Base-by-base conservation (phyloP, 2,113 vertebrate genomes). In the Sinocyclocheilus maitianheensis region DNA sequence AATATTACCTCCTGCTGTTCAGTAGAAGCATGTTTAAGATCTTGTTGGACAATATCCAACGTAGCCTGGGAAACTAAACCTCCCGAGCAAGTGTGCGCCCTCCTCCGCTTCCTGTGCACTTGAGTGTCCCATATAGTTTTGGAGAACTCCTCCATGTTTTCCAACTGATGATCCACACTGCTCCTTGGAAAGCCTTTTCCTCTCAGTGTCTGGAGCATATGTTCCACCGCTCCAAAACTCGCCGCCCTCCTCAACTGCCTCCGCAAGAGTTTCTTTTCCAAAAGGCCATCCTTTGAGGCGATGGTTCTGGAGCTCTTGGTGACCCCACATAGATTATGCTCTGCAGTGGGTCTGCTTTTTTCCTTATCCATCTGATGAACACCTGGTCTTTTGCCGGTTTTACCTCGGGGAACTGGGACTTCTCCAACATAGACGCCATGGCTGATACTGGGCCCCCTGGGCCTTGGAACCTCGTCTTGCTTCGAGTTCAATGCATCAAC, bases 191-290 rank as follows among this genome's bases (percentile, higher is more conserved):
- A 60, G 9, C n/a, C 89, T 82, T 91, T 91, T 71, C 91, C 87
- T 43, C 40, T 20, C 58, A 91, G 72, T 85, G 91, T 94, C 72
- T 60, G 89, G 80, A 94, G 88, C 91, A 87, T 63, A 83, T 87
- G 91, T 85, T 94, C 91, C 88, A 95, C 84, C 8, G 94, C 95
- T 86, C 92, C 93, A 84, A 96, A 95, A 87, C 94, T 94, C 72
- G 91, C 84, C 24, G 94, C 92, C 90, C 94, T 96, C 89, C 69
- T 91, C 2, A 92, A 86, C 92, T 90, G 90, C 74, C 92, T 91
- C 37, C 30, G 90, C 30, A 94, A 84, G 30, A 92, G 91, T 76
- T 85, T 92, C 84, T 89, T 90, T n/a, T 91, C 90, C 16, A 93
- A 88, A 37, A 93, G 82, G 22, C 87, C 86, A 0, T 93, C 91